phyloP scores from a whole-genome alignment of 2,797 vertebrate species.

The Pipistrellus pygmaeus region DNA sequence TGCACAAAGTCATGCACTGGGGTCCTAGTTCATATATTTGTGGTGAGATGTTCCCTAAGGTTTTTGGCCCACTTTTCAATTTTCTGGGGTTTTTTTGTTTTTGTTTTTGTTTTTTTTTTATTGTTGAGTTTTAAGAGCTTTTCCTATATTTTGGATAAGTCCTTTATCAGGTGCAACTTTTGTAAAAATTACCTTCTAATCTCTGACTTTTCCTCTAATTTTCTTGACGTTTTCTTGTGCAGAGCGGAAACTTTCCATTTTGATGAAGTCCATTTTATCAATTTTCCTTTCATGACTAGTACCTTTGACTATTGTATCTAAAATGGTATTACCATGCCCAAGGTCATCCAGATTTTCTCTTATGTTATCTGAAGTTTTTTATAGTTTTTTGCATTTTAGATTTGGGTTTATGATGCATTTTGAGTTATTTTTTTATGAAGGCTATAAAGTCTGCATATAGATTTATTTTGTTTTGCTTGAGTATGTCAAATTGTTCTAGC shows the following conservation, averaged over 20 bases:
- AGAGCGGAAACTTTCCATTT: neutral
- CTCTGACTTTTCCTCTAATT: neutral
- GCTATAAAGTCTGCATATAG: neutral
- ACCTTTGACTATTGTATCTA: neutral
- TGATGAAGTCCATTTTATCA: neutral
- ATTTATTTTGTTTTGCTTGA: neutral
- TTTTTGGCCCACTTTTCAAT: neutral
- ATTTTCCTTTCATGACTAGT: neutral
- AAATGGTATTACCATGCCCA: neutral
- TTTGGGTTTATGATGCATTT: neutral
- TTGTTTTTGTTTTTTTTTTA: neutral
- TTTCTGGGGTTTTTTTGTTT: no score
- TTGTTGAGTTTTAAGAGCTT: neutral
- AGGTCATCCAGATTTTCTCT: neutral
- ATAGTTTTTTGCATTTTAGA: neutral
- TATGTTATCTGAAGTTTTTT: neutral
- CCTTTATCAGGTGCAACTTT: neutral
- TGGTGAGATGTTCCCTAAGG: neutral
- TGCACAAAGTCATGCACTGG: no score
- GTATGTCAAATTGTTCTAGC: neutral
- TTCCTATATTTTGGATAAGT: neutral
- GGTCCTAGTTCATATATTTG: neutral
- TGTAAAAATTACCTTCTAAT: neutral
- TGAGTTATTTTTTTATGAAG: neutral
- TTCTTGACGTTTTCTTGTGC: neutral